A percentile compares a stretch with the other conserved stretches of the same genome.
phyloP scores from a whole-genome alignment of 2,888 invertebrate genomes.

The Nebria brevicollis region DNA sequence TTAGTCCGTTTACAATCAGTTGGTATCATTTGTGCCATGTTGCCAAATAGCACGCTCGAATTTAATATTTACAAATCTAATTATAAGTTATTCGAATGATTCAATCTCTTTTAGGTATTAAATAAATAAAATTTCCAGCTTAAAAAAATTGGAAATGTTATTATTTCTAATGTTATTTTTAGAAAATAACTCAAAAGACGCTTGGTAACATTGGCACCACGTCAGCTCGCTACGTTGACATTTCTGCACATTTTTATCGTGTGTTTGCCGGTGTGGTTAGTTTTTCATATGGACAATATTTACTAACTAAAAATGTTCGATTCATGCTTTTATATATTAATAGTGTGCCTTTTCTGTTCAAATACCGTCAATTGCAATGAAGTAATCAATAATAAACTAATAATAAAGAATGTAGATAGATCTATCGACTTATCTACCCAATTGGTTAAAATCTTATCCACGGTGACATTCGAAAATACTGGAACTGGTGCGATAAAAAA shows the following conservation, averaged over 20 bases:
- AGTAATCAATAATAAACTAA: constrained; percentile 68
- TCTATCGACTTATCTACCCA: constrained; percentile 89
- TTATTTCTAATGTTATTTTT: neutral
- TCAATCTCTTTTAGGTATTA: neutral
- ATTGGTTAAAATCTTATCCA: constrained; percentile 83
- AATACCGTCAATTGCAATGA: constrained; percentile 52
- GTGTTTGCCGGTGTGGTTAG: constrained; percentile 31
- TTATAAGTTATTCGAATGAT: too few species aligned
- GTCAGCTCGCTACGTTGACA: constrained; percentile 28
- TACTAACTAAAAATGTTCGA: constrained; percentile 31
- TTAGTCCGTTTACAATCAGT: too few species aligned
- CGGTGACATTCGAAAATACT: constrained; percentile 85
- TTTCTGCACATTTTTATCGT: neutral
- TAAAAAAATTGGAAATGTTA: neutral
- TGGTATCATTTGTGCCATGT: too few species aligned
- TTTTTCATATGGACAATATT: constrained; percentile 11
- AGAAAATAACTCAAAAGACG: neutral
- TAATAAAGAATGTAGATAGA: constrained; percentile 84
- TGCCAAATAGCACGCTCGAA: too few species aligned
- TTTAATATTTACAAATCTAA: too few species aligned
- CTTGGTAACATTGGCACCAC: constrained; percentile 26
- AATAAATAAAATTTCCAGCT: neutral
- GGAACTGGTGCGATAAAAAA: constrained; percentile 76
- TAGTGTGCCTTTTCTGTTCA: constrained; percentile 31
- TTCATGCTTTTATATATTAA: constrained; percentile 16